phyloP scores from a whole-genome alignment of 2,797 vertebrate genomes.

The Xiphophorus birchmanni region DNA sequence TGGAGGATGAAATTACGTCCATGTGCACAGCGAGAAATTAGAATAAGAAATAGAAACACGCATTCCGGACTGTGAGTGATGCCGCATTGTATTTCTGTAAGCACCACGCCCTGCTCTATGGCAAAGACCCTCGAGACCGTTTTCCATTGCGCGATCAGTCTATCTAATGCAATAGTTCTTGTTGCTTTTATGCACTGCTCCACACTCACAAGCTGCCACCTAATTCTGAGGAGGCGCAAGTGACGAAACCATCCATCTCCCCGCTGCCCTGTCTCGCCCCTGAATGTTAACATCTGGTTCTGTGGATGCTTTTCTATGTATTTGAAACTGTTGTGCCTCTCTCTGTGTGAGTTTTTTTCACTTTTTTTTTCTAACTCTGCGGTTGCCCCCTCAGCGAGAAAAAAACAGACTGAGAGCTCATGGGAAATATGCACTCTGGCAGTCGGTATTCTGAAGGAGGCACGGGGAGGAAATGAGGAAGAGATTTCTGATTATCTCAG shows the following conservation, averaged over 20 bases:
- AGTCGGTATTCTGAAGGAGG: conserved; percentile 55
- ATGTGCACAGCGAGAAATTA: conserved; percentile 20
- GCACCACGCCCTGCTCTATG: conserved; percentile 40
- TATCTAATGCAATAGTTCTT: conserved; percentile 42
- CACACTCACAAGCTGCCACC: conserved; percentile 41
- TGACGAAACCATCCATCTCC: conserved; percentile 33
- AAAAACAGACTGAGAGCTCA: conserved; percentile 53
- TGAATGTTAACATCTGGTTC: conserved; percentile 64
- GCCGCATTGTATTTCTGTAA: conserved; percentile 28
- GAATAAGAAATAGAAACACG: conserved; percentile 7
- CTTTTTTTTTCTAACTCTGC: conserved; percentile 29
- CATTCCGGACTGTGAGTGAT: conserved; percentile 21
- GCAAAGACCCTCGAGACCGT: conserved; percentile 40
- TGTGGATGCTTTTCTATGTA: conserved; percentile 30
- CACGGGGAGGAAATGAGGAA: conserved; percentile 69
- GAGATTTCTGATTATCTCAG: conserved; percentile 67
- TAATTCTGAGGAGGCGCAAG: conserved; percentile 11
- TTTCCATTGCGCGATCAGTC: conserved; percentile 45
- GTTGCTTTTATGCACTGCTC: conserved; percentile 22
- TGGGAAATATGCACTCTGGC: conserved; percentile 77
- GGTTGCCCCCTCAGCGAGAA: conserved; percentile 58
- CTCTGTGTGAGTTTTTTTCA: conserved; percentile 8
- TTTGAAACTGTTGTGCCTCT: conserved; percentile 25
- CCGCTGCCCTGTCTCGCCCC: conserved; percentile 27
- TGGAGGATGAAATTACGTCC: conserved; percentile 44